These are phyloP conservation scores for Bubalus kerabau DNA, from an alignment of 2,113 vertebrate genomes.

Conservation along the genomic window DNA sequence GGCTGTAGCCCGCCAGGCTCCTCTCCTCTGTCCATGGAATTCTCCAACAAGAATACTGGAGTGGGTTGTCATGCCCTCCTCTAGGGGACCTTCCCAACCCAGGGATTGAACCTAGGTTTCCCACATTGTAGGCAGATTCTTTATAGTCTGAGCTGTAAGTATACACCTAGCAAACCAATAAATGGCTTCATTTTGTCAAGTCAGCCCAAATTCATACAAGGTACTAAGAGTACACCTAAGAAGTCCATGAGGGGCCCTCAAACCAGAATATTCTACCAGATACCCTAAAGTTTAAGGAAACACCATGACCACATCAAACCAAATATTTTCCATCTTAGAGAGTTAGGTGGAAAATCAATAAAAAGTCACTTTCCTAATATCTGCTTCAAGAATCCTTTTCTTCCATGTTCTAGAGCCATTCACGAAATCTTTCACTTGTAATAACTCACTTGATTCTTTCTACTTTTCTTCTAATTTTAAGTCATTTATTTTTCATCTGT, in stretches of 20 bases:
- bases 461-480: neutral
- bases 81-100: neutral
- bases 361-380: neutral
- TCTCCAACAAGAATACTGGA: neutral
- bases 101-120: neutral
- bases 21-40: neutral
- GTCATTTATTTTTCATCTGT: neutral
- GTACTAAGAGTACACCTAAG: neutral
- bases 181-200: neutral
- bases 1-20: neutral
- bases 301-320: neutral
- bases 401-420: neutral
- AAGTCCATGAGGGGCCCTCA: neutral
- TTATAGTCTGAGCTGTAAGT: neutral
- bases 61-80: neutral
- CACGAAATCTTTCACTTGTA: neutral
- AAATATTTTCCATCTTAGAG: neutral
- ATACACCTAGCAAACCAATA: neutral
- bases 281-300: neutral
- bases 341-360: neutral
- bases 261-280: neutral
- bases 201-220: neutral
- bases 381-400: neutral
- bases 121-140: neutral
- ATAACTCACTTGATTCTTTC: neutral